phyloP scores from a whole-genome alignment of 2,888 invertebrate genomes.

The Cerceris ruficornis region DNA sequence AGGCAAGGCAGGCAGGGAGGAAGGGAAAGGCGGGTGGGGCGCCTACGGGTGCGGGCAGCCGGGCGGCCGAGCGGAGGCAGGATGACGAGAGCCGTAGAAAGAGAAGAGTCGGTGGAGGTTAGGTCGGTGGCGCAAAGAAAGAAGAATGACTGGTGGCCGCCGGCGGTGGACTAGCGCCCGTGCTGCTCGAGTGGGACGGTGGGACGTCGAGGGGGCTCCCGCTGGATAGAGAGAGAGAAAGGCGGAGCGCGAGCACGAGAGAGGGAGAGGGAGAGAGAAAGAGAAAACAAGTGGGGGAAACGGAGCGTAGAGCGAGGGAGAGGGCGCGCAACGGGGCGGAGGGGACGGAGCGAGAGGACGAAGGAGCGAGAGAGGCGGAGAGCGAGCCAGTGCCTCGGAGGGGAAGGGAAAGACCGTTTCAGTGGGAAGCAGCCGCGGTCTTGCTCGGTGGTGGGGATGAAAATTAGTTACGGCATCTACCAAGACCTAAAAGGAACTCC shows the following conservation, averaged over 20 bases:
- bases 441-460: conserved; percentile 73
- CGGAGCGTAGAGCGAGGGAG: conserved; percentile 17
- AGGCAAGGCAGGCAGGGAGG: conserved; percentile 27
- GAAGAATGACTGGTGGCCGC: conserved; percentile 75
- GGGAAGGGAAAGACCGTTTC: conserved; percentile 68
- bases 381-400: conserved; percentile 29
- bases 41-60: conserved; percentile 57
- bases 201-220: conserved; percentile 44
- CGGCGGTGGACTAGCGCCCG: conserved; percentile 67
- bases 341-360: conserved; percentile 23
- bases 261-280: conserved; percentile 16
- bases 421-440: conserved; percentile 72
- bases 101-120: conserved; percentile 64
- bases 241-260: conserved; percentile 20
- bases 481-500: conserved; percentile 80
- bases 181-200: conserved; percentile 50
- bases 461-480: conserved; percentile 81
- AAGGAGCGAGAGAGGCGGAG: conserved; percentile 34
- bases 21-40: conserved; percentile 46
- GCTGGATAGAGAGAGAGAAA: conserved; percentile 41
- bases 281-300: conserved; percentile 30
- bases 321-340: conserved; percentile 7
- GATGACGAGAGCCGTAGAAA: conserved; percentile 62
- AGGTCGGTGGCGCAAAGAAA: conserved; percentile 73
- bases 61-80: conserved; percentile 50